These are phyloP conservation scores for Macropus fuliginosus DNA, from an alignment of 2,797 vertebrate species.

Conservation along the genomic window DNA sequence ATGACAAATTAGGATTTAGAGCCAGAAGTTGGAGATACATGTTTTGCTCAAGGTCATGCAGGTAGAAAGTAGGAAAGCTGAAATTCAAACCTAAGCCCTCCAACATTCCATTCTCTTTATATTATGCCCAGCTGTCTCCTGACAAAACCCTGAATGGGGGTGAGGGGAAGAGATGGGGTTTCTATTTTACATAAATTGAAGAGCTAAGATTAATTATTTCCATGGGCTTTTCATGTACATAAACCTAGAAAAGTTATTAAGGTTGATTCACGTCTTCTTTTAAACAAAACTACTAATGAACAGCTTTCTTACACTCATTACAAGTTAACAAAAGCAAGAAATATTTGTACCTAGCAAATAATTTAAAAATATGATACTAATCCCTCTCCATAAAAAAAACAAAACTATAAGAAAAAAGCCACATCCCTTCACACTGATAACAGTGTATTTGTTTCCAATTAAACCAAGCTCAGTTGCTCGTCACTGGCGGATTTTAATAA, in stretches of 20 bases:
- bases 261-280: neutral
- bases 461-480: neutral
- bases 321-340: slow-evolving; percentile 51
- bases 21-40: neutral
- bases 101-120: neutral
- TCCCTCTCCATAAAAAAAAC: neutral
- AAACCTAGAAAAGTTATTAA: slow-evolving; percentile 16
- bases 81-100: neutral
- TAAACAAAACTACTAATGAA: slow-evolving; percentile 36
- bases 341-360: slow-evolving; percentile 37
- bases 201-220: neutral
- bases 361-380: slow-evolving; percentile 52
- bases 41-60: neutral
- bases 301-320: slow-evolving; percentile 44
- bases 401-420: neutral
- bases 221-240: neutral
- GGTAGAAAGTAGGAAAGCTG: neutral
- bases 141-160: neutral
- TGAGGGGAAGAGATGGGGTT: neutral
- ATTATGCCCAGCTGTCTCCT: neutral
- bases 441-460: neutral
- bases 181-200: slow-evolving; percentile 21
- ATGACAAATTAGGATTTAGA: neutral
- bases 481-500: neutral
- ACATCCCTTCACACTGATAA: neutral